These are phyloP conservation scores for Resseliella maxima DNA, from an alignment of 2,888 invertebrate species.

Conservation along the genomic window DNA sequence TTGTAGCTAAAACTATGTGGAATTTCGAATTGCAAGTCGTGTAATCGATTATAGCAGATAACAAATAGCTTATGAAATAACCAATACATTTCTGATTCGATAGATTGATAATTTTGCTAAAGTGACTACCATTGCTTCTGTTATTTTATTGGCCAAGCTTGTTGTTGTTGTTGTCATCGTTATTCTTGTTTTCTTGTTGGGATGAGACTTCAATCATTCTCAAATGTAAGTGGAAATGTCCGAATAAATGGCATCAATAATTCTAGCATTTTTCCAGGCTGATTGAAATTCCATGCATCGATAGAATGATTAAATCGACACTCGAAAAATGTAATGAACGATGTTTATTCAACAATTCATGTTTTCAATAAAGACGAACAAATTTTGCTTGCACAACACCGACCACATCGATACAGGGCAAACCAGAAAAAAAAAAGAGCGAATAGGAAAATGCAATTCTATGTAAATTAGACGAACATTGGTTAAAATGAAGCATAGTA, in stretches of 20 bases:
- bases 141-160: neutral
- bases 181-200: neutral
- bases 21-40: neutral
- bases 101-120: too few relatives aligned
- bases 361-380: slow-evolving; percentile 41
- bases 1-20: neutral
- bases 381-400: neutral
- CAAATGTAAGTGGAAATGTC: neutral
- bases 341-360: slow-evolving; percentile 10
- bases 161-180: too few relatives aligned
- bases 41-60: neutral
- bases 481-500: neutral
- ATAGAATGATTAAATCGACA: neutral
- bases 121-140: neutral
- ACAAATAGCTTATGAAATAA: neutral
- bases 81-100: neutral
- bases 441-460: neutral
- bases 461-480: slow-evolving; percentile 37
- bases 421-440: neutral
- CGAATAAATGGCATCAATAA: neutral
- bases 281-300: slow-evolving; percentile 2
- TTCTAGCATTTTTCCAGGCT: neutral
- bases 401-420: too few relatives aligned
- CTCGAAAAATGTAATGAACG: neutral
- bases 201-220: neutral